Base-by-base conservation (phyloP, 2,113 vertebrate genomes). In the Herpetotheres cachinnans region DNA sequence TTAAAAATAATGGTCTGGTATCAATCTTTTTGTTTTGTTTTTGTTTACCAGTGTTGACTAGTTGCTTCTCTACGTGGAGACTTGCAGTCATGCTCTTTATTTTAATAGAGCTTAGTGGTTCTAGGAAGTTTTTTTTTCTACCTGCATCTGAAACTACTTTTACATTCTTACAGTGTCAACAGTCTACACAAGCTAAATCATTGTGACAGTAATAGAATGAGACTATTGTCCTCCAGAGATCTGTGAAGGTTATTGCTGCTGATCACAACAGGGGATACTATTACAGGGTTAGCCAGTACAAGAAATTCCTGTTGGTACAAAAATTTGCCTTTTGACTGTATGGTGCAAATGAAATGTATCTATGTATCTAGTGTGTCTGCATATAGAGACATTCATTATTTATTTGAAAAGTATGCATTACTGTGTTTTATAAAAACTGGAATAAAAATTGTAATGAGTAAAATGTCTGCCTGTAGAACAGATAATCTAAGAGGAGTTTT, bases 101-200 rank as follows among this genome's bases (percentile, higher is more conserved):
- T 95, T 71, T 76, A 83, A 56, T 38, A 74, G 40, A 77, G 62
- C 71, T 55, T 61, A 76, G 81, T 42, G 34, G 36, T 89, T 97
- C 78, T 91, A 82, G 58, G 87, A 94, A 97, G 74, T 42, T 8
- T 52, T 77, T 95, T 81, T 89, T 74, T 63, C 88, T 90, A 96
- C 82, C 87, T 97, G 87, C 85, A 78, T 83, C 65, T 91, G 93
- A 52, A 78, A 59, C 67, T 93, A 47, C 80, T 89, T 95, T 95
- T 87, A 59, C 65, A 74, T 97, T 96, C 95, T 88, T 90, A 72
- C 3, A 77, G 78, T 95, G 86, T 96, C 86, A 97, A 36, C 92
- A 90, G 80, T 93, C 87, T 93, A 40, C 62, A 78, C 65, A 88
- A 73, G 44, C 84, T 93, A 90, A 93, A 95, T 96, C 63, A 80